Conservation (phyloP, 2,888 invertebrate genomes). For the Mesochorus sp. region DNA sequence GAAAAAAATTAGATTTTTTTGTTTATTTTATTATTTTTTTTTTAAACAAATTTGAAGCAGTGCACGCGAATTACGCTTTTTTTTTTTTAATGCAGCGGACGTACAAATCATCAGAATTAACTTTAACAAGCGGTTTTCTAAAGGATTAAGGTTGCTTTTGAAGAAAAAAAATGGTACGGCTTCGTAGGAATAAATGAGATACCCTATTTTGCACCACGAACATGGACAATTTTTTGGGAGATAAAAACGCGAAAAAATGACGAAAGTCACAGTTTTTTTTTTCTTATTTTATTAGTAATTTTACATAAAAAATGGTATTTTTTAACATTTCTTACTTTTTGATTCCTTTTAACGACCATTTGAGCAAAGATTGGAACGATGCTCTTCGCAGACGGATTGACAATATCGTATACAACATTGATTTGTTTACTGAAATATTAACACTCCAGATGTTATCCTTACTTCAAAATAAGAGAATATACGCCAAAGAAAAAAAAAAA, state of each 20-base stretch:
- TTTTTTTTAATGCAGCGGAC: too few relatives aligned
- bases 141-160: background rate
- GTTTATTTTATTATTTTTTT: too few relatives aligned
- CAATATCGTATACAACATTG: background rate
- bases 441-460: background rate
- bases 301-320: background rate
- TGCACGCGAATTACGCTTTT: too few relatives aligned
- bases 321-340: background rate
- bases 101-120: too few relatives aligned
- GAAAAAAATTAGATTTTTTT: too few relatives aligned
- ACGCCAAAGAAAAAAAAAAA: background rate
- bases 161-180: background rate
- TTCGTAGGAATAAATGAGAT: too few relatives aligned
- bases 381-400: background rate
- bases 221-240: background rate
- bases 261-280: background rate
- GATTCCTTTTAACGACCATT: background rate
- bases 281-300: background rate
- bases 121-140: too few relatives aligned
- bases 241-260: background rate
- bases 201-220: background rate
- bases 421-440: background rate
- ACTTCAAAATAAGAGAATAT: conserved; percentile 7
- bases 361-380: background rate
- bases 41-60: too few relatives aligned